Evolutionary conservation across 2,888 invertebrate genomes (phyloP).

Genomic region (Lacanobia oleracea): DNA sequence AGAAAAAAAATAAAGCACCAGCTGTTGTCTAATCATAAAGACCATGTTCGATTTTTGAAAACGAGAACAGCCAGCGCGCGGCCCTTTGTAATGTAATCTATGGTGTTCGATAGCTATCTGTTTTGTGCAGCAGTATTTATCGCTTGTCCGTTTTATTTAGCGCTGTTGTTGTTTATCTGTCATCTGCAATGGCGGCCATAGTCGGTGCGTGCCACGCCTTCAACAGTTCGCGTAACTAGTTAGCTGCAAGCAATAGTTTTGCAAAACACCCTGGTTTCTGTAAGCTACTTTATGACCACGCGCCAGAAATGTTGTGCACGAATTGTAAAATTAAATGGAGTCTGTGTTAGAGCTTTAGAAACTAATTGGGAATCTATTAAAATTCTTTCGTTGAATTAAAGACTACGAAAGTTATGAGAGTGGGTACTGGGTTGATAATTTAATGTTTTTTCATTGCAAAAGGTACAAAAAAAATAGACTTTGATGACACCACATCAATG

Average conservation of each 20-base stretch:
- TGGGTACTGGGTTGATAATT: not conserved
- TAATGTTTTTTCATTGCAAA: not conserved
- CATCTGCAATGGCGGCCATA: conserved; percentile 59
- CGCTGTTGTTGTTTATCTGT: conserved; percentile 63
- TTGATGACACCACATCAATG: no score
- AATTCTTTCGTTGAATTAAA: conserved; percentile 23
- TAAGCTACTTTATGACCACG: conserved; percentile 40
- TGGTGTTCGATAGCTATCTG: conserved; percentile 51
- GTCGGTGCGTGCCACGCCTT: conserved; percentile 59
- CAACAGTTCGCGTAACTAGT: conserved; percentile 55
- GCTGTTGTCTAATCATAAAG: conserved; percentile 32
- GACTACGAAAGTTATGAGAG: not conserved
- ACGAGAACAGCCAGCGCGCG: conserved; percentile 35
- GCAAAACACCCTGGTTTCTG: conserved; percentile 58
- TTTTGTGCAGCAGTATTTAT: conserved; percentile 54
- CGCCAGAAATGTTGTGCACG: conserved; percentile 21
- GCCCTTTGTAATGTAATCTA: conserved; percentile 57
- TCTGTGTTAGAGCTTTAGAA: conserved; percentile 26
- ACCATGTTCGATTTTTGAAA: conserved; percentile 43
- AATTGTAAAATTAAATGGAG: conserved; percentile 48
- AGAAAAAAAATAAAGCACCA: not conserved
- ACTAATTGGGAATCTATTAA: conserved; percentile 37
- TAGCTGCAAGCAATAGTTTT: conserved; percentile 56
- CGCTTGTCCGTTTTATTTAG: conserved; percentile 52
- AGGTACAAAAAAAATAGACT: no score